Evolutionary conservation across 2,797 vertebrate species (phyloP).

Genomic region (Micrastur ruficollis): DNA sequence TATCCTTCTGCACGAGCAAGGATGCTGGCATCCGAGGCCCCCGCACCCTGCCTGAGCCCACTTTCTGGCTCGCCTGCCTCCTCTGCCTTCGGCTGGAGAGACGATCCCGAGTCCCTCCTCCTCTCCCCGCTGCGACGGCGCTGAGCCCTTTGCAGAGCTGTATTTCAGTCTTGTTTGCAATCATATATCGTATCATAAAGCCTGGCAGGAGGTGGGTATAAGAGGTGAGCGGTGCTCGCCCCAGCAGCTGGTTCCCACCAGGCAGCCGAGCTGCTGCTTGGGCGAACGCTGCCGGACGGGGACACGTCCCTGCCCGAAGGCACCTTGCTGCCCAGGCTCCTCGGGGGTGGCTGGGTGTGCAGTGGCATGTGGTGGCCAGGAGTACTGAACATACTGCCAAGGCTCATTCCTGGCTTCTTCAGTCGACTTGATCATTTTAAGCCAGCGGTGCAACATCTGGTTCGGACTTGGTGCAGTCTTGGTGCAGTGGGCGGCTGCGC

Average conservation of each 20-base stretch:
- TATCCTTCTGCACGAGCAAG: neutral
- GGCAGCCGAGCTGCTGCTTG: neutral
- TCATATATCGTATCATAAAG: too few species aligned
- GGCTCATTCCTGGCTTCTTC: neutral
- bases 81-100: neutral
- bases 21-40: accelerated
- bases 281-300: accelerated
- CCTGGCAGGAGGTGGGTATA: neutral
- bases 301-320: neutral
- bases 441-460: neutral
- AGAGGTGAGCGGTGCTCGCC: neutral
- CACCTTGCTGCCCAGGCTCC: neutral
- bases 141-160: neutral
- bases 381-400: neutral
- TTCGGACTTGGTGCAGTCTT: accelerated
- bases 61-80: neutral
- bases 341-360: neutral
- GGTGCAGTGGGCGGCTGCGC: too few species aligned
- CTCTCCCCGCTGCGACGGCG: accelerated
- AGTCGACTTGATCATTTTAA: neutral
- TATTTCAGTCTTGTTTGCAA: neutral
- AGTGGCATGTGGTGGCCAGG: neutral
- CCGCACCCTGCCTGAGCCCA: too few species aligned
- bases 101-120: accelerated
- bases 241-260: neutral